phyloP scores from a whole-genome alignment of 2,888 invertebrate genomes.

The Neuroscelio doddi region DNA sequence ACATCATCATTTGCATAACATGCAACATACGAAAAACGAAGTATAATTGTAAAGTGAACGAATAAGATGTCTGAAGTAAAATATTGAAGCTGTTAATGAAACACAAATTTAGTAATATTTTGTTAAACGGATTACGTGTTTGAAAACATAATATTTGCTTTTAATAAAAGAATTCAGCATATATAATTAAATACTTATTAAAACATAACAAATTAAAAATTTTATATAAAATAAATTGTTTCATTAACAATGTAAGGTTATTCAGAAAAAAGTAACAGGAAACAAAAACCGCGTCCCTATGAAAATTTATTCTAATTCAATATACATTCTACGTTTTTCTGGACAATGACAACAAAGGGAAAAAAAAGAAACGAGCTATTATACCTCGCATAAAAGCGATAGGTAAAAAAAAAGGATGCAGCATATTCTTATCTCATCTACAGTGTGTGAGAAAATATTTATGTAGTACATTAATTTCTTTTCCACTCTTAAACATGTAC shows the following conservation, averaged over 20 bases:
- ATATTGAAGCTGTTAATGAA: constrained; percentile 31
- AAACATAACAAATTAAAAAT: no score
- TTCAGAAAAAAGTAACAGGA: constrained; percentile 17
- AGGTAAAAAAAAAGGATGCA: constrained; percentile 43
- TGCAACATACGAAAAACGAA: constrained; percentile 40
- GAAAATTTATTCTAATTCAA: constrained; percentile 21
- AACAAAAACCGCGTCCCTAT: constrained; percentile 20
- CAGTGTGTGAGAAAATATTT: constrained; percentile 34
- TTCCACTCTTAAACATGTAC: constrained; percentile 37
- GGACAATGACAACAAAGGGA: constrained; percentile 17
- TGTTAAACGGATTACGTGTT: no score
- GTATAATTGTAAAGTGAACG: constrained; percentile 32
- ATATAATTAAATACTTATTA: no score
- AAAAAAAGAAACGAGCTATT: constrained; percentile 32
- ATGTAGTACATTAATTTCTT: constrained; percentile 31
- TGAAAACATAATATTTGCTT: no score
- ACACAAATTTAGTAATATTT: constrained; percentile 2
- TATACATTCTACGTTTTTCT: constrained; percentile 27
- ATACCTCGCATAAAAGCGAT: constrained; percentile 34
- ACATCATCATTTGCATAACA: constrained; percentile 21
- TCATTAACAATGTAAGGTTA: constrained; percentile 24
- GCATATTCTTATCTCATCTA: constrained; percentile 38
- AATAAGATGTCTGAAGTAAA: constrained; percentile 27
- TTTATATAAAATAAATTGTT: no score
- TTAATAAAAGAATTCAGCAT: no score